Base-by-base conservation (phyloP, 2,113 vertebrate genomes). In the Macrotis lagotis region DNA sequence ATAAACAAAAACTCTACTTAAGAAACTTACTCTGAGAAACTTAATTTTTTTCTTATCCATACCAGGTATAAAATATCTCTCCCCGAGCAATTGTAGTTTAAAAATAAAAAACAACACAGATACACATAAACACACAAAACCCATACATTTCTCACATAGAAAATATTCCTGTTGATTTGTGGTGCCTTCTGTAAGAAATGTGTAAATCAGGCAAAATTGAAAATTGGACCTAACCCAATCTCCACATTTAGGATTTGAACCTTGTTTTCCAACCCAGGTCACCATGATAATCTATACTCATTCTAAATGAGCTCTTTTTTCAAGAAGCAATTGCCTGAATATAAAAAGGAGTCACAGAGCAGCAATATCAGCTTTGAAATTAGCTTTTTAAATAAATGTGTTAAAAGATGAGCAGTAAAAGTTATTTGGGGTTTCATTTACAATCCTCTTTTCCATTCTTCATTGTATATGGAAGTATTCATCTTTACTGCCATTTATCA, bases 101-200 rank as follows among this genome's bases (percentile, higher is more conserved):
- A 37, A 52, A 95, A 93, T 89, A 26, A 51, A 24, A 95, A 90
- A 83, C 52, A 66, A 22, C 66, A 83, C 31, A n/a, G n/a, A n/a
- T 37, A 74, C 28, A 59, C 26, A 28, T 28, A 59, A 11, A 59
- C 37, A 83, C 55, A 66, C n/a, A 48, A 95, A 44, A 2, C 8
- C 92, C 44, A 10, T 0, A 88, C 31, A 89, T 50, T 49, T 93
- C 2, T 90, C 14, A 7, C 16, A n/a, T 14, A 50, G 92, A 92
- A 55, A 89, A 90, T 90, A 31, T 91, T 25, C 66, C 92, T n/a
- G 11, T 0, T 50, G 25, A 5, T 28, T 0, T 2, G 31, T 44
- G 31, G 11, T 53, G 50, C 50, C 48, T 12, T 66, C n/a, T 31
- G 26, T 92, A 51, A 59, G 90, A 88, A 90, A 0, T 59, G n/a